Percentiles rank a stretch among this genome's conserved stretches.
Evolutionary conservation across 2,113 vertebrate genomes (phyloP).

Genomic region (Lagopus leucura): DNA sequence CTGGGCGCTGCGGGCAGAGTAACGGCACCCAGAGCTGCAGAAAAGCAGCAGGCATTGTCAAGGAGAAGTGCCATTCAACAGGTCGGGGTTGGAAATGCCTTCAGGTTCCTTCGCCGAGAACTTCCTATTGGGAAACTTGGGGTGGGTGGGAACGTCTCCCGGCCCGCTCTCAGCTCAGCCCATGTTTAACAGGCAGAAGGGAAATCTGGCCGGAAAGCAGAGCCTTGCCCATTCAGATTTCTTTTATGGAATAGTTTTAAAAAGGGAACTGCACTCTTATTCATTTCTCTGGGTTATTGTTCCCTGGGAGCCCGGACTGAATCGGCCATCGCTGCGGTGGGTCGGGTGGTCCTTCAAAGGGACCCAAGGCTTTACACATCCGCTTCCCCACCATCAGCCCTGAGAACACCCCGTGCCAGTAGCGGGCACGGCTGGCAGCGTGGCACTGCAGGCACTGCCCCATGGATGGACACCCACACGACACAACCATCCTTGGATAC

Average conservation of each 20-base stretch:
- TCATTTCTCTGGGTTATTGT: constrained; percentile 72
- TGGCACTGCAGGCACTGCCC: rapidly evolving
- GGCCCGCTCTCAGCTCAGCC: constrained; percentile 27
- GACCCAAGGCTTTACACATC: constrained; percentile 59
- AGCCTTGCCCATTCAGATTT: constrained; percentile 71
- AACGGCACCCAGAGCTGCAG: constrained; percentile 46
- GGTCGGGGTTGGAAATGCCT: constrained; percentile 80
- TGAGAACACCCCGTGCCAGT: constrained; percentile 30
- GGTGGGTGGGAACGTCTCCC: constrained; percentile 57
- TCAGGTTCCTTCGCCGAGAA: constrained; percentile 29
- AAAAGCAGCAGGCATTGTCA: constrained; percentile 77
- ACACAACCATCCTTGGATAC: neutral
- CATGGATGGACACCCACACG: neutral
- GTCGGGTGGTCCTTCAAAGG: constrained; percentile 60
- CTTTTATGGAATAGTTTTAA: constrained; percentile 70
- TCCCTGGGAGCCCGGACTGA: constrained; percentile 64
- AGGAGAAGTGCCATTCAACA: constrained; percentile 79
- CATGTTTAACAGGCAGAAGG: constrained; percentile 59
- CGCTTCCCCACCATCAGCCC: constrained; percentile 45
- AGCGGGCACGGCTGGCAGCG: neutral
- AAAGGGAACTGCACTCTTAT: constrained; percentile 69
- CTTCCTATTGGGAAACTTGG: constrained; percentile 60
- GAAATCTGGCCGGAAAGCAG: constrained; percentile 72
- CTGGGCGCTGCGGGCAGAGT: constrained; percentile 46
- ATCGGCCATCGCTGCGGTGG: constrained; percentile 63